Percentiles rank a stretch among this genome's conserved stretches.
These are phyloP conservation scores for Stictonetta naevosa DNA, from an alignment of 2,113 vertebrate genomes.

Conservation along the genomic window DNA sequence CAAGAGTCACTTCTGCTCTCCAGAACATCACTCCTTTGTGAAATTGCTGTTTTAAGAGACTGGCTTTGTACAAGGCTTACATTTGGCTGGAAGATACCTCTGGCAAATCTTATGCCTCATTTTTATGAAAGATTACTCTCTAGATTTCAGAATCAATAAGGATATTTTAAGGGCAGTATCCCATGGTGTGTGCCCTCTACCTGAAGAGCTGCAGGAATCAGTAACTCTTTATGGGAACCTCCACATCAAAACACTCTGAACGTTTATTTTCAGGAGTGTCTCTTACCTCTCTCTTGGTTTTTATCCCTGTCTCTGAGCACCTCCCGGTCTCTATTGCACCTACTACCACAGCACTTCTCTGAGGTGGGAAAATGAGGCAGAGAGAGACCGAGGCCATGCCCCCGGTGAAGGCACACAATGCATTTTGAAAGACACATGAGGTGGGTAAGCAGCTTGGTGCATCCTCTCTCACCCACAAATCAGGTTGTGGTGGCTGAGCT, in stretches of 20 bases:
- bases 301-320: not conserved
- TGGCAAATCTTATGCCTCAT: not conserved
- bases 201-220: not conserved
- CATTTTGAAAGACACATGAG: not conserved
- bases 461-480: fast-evolving
- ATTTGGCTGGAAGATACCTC: not conserved
- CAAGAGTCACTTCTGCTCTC: not conserved
- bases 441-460: not conserved
- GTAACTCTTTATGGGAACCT: not conserved
- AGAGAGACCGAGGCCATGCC: not conserved
- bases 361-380: not conserved
- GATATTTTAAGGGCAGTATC: not conserved
- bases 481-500: fast-evolving
- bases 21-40: not conserved
- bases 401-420: not conserved
- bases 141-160: not conserved
- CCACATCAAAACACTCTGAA: not conserved
- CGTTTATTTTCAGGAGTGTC: not conserved
- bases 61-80: not conserved
- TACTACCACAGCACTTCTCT: not conserved
- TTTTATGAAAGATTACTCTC: not conserved
- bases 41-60: not conserved
- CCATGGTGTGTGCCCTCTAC: fast-evolving
- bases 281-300: not conserved
- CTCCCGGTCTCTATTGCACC: not conserved